These are phyloP conservation scores for Drosophila tristis DNA, from an alignment of 1,140 invertebrate species.

Conservation along the genomic window DNA sequence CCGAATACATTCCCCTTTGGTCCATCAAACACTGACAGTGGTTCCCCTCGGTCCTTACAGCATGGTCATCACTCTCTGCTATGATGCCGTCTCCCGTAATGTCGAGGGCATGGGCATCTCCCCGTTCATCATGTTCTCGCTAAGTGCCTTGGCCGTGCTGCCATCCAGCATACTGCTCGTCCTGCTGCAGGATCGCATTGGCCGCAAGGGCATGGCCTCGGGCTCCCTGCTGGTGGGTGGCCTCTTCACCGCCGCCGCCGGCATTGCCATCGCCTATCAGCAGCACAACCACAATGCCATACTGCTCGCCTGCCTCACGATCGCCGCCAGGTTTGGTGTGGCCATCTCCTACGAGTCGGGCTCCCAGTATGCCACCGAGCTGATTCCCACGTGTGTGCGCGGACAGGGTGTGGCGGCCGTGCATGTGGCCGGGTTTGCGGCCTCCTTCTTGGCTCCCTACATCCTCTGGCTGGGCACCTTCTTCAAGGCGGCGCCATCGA, in stretches of 20 bases:
- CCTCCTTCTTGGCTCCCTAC: constrained; percentile 86
- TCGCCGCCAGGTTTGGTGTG: constrained; percentile 87
- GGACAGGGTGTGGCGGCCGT: constrained; percentile 86
- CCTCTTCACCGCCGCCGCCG: constrained; percentile 84
- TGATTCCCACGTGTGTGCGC: constrained; percentile 88
- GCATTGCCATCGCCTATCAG: constrained; percentile 81
- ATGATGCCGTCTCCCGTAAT: constrained; percentile 88
- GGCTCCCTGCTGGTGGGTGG: constrained; percentile 86
- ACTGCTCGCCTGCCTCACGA: constrained; percentile 85
- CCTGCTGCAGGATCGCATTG: constrained; percentile 86
- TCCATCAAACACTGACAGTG: too few species aligned
- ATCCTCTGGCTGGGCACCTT: constrained; percentile 85
- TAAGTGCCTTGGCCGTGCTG: constrained; percentile 86
- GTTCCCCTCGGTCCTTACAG: constrained; percentile 61
- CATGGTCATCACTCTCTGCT: constrained; percentile 87
- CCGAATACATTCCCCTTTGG: neutral
- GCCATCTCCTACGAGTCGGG: constrained; percentile 88
- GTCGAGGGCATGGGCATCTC: constrained; percentile 86
- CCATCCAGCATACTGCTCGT: constrained; percentile 87
- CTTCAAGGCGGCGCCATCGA: constrained; percentile 86
- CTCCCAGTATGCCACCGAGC: constrained; percentile 88
- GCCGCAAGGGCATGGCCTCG: constrained; percentile 86
- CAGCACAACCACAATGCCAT: constrained; percentile 82
- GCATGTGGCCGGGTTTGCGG: constrained; percentile 86
- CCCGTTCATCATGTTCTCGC: constrained; percentile 86